Percentiles rank a stretch among this genome's conserved stretches.
phyloP scores from a whole-genome alignment of 2,888 invertebrate species.

The Acleris holmiana region DNA sequence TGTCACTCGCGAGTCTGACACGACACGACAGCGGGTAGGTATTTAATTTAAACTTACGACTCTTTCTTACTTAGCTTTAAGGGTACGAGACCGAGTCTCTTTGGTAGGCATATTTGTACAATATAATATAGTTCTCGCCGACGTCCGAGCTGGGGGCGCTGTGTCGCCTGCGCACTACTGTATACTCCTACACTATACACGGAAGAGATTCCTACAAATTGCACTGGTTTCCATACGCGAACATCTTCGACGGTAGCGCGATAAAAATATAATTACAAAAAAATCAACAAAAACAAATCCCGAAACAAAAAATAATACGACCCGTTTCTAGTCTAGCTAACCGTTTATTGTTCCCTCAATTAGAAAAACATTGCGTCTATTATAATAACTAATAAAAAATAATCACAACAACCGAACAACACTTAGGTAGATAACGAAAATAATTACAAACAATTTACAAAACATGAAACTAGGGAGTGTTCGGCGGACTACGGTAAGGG shows the following conservation, averaged over 20 bases:
- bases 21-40: slow-evolving; percentile 58
- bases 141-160: slow-evolving; percentile 62
- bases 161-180: slow-evolving; percentile 74
- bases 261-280: slow-evolving; percentile 76
- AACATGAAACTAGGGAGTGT: slow-evolving; percentile 78
- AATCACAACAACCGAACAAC: slow-evolving; percentile 85
- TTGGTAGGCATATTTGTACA: slow-evolving; percentile 86
- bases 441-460: slow-evolving; percentile 83
- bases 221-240: slow-evolving; percentile 83
- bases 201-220: slow-evolving; percentile 84
- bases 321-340: slow-evolving; percentile 83
- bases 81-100: slow-evolving; percentile 85
- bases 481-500: slow-evolving; percentile 68
- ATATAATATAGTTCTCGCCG: slow-evolving; percentile 77
- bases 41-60: slow-evolving; percentile 78
- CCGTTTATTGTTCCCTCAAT: slow-evolving; percentile 79
- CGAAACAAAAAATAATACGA: slow-evolving; percentile 83
- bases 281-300: slow-evolving; percentile 80
- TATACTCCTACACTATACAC: slow-evolving; percentile 82
- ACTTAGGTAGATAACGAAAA: slow-evolving; percentile 81
- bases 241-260: slow-evolving; percentile 79
- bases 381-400: slow-evolving; percentile 73
- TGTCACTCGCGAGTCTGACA: slow-evolving; percentile 66
- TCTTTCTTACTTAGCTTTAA: slow-evolving; percentile 81
- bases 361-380: slow-evolving; percentile 73